Evolutionary conservation across 2,888 invertebrate species (phyloP).

Genomic region (Sclerodermus sp.): DNA sequence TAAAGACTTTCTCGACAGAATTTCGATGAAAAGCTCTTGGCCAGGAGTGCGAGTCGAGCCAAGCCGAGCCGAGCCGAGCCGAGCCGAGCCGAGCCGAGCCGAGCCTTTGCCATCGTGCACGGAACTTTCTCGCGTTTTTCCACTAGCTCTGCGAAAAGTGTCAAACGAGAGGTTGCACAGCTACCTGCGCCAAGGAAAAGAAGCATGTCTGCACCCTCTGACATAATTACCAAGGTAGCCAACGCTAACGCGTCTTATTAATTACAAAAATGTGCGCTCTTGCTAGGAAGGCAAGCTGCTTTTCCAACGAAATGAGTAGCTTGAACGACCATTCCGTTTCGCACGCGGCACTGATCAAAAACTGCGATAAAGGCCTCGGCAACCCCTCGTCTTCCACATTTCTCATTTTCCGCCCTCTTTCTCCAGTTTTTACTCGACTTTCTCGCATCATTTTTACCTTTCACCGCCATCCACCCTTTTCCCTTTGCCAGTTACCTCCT

Average conservation of each 20-base stretch:
- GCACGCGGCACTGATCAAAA: constrained; percentile 4
- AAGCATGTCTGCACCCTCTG: too few species aligned
- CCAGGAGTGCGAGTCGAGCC: too few species aligned
- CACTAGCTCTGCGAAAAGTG: not conserved
- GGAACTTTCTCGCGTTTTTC: not conserved
- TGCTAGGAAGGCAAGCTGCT: not conserved
- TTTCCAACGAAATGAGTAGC: constrained; percentile 3
- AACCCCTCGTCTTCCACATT: not conserved
- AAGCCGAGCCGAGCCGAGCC: too few species aligned
- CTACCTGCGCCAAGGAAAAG: too few species aligned
- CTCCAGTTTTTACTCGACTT: not conserved
- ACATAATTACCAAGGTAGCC: constrained; percentile 28
- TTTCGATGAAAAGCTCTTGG: too few species aligned
- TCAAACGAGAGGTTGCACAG: too few species aligned
- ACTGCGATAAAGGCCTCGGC: not conserved
- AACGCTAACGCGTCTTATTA: constrained; percentile 32
- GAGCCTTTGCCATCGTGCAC: not conserved
- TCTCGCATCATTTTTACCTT: not conserved
- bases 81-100: too few species aligned
- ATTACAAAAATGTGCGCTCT: constrained; percentile 17
- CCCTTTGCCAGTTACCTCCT: not conserved
- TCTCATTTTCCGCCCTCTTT: not conserved
- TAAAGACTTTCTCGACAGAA: too few species aligned
- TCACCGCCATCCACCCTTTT: not conserved
- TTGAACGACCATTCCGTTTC: constrained; percentile 1